Evolutionary conservation across 1,140 invertebrate species (phyloP).

Genomic region (Melitaea cinxia): DNA sequence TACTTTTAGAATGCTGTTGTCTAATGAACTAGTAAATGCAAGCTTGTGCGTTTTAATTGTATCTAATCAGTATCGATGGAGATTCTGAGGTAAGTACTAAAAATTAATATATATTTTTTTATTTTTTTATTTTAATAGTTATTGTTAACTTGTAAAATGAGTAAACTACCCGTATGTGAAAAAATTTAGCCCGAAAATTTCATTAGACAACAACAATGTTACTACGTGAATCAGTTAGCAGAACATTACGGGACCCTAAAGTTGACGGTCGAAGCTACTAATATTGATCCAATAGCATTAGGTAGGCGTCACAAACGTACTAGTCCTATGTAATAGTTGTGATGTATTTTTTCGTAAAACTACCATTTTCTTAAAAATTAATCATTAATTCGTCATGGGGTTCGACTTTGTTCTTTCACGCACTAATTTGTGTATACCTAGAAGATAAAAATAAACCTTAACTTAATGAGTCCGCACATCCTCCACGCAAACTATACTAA

Average conservation of each 20-base stretch:
- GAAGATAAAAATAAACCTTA: slow-evolving; percentile 38
- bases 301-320: background rate
- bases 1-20: background rate
- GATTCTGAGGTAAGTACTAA: too few relatives aligned
- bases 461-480: slow-evolving; percentile 34
- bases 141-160: too few relatives aligned
- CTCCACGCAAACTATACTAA: slow-evolving; percentile 46
- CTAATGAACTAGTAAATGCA: background rate
- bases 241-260: background rate
- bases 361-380: slow-evolving; percentile 2
- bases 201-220: background rate
- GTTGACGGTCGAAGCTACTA: background rate
- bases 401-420: slow-evolving; percentile 5
- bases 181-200: background rate
- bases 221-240: background rate
- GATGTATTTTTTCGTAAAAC: slow-evolving; percentile 27
- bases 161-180: too few relatives aligned
- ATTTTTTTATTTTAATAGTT: too few relatives aligned
- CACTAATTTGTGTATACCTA: slow-evolving; percentile 29
- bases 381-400: slow-evolving; percentile 20
- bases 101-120: too few relatives aligned
- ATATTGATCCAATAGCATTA: background rate
- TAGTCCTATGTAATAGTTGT: slow-evolving; percentile 11
- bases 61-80: background rate
- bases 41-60: background rate